phyloP scores from a whole-genome alignment of 2,797 vertebrate genomes.

The Dryobates pubescens region DNA sequence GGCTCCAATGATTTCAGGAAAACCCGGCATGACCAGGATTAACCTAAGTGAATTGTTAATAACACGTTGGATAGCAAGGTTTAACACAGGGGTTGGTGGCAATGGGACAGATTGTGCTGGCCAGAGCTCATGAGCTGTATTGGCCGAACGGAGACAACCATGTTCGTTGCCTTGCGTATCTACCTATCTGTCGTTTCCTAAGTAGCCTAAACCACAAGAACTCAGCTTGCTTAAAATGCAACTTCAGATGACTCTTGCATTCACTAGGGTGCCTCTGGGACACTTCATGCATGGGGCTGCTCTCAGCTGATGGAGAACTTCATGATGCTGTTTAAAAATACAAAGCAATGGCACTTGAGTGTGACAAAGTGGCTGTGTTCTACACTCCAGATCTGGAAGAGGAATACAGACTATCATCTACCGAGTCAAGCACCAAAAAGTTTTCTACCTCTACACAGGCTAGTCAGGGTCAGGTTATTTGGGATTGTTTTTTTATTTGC shows the following conservation, averaged over 20 bases:
- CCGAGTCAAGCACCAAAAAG: not conserved
- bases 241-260: not conserved
- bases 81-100: not conserved
- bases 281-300: not conserved
- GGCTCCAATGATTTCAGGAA: not conserved
- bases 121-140: not conserved
- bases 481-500: not conserved
- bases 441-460: not conserved
- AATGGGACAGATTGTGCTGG: not conserved
- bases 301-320: not conserved
- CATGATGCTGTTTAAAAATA: not conserved
- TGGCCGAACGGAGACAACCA: not conserved
- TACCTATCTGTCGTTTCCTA: not conserved
- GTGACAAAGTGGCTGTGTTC: not conserved
- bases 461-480: not conserved
- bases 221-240: not conserved
- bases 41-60: not conserved
- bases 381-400: not conserved
- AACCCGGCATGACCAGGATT: not conserved
- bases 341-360: not conserved
- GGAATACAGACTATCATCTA: not conserved
- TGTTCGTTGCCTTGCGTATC: not conserved
- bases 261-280: not conserved
- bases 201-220: not conserved
- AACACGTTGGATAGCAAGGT: not conserved